Conservation (phyloP, 2,888 invertebrate genomes). For the Autographa gamma region DNA sequence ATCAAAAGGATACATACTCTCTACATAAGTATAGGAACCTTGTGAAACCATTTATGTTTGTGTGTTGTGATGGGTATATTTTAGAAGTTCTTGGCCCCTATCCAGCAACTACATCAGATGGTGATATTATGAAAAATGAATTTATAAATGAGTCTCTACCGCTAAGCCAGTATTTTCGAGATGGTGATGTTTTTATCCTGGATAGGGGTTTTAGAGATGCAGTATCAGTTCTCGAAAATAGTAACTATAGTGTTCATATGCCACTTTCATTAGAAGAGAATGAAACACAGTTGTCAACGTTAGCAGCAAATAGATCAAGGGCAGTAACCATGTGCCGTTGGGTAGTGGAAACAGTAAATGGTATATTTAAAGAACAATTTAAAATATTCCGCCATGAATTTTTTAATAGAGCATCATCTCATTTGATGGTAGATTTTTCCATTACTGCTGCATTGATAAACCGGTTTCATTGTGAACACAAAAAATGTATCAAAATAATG, state of each 20-base stretch:
- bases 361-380: not conserved
- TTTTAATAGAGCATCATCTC: not conserved
- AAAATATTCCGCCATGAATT: not conserved
- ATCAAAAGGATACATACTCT: conserved; percentile 1
- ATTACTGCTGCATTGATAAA: not conserved
- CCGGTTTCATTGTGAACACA: not conserved
- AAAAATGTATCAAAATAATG: too few relatives aligned
- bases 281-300: not conserved
- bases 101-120: conserved; percentile 27
- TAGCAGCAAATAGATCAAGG: not conserved
- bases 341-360: not conserved
- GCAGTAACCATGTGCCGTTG: not conserved
- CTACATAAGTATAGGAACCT: conserved; percentile 25
- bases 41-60: conserved; percentile 18
- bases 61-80: conserved; percentile 26
- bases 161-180: conserved; percentile 7
- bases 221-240: too few relatives aligned
- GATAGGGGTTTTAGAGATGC: too few relatives aligned
- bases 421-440: not conserved
- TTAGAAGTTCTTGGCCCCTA: conserved; percentile 22
- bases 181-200: too few relatives aligned
- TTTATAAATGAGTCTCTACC: conserved; percentile 10
- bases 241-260: not conserved
- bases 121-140: conserved; percentile 20
- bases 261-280: not conserved